Percentiles rank a stretch among this genome's conserved stretches.
phyloP scores from a whole-genome alignment of 2,797 vertebrate species.

The Rhinogobio ventralis region DNA sequence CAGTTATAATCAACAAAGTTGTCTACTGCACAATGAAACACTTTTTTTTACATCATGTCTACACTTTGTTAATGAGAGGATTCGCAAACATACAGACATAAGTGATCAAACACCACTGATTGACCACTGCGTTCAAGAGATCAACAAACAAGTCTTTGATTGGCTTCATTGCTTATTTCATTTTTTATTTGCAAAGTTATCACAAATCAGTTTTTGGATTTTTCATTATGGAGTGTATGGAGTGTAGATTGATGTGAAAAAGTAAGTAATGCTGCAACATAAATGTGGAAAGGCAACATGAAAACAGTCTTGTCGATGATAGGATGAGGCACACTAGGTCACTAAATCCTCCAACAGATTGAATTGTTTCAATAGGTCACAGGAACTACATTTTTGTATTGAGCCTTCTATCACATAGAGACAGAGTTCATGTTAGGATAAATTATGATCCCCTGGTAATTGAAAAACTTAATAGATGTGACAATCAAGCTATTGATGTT shows the following conservation, averaged over 20 bases:
- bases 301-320: slow-evolving; percentile 6
- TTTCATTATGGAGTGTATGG: too few species aligned
- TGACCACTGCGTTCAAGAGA: neutral
- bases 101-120: neutral
- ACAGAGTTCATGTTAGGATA: neutral
- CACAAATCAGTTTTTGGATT: neutral
- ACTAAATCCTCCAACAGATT: slow-evolving; percentile 3
- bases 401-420: neutral
- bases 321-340: neutral
- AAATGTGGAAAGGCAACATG: neutral
- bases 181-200: too few species aligned
- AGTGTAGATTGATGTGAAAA: neutral
- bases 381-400: neutral
- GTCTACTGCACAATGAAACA: neutral
- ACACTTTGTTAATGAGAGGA: neutral
- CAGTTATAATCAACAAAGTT: neutral
- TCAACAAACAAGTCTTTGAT: neutral
- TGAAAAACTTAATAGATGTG: slow-evolving; percentile 33
- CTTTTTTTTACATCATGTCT: neutral
- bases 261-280: too few species aligned
- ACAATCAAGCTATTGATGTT: slow-evolving; percentile 11
- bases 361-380: slow-evolving; percentile 7
- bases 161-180: neutral
- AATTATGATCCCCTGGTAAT: neutral
- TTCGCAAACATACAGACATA: neutral